phyloP scores from a whole-genome alignment of 2,888 invertebrate genomes.

The Ornithoptera priamus region DNA sequence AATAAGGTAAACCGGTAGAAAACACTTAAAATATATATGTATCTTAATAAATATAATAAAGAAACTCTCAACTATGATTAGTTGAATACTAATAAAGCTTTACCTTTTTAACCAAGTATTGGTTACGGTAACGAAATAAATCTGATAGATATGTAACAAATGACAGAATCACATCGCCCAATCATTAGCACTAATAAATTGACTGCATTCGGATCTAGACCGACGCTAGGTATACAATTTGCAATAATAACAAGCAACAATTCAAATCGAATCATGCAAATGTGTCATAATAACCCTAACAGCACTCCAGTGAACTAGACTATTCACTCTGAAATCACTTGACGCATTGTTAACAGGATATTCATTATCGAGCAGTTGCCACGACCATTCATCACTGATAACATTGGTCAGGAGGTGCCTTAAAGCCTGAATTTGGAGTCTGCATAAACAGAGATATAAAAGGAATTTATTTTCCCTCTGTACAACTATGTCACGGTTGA shows the following conservation, averaged over 20 bases:
- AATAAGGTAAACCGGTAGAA: too few relatives aligned
- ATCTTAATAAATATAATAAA: too few relatives aligned
- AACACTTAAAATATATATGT: too few relatives aligned
- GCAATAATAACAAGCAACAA: slow-evolving; percentile 1
- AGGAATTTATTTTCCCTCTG: too few relatives aligned
- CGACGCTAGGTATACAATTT: not conserved
- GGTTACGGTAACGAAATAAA: too few relatives aligned
- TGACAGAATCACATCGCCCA: too few relatives aligned
- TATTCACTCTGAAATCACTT: not conserved
- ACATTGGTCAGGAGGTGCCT: not conserved
- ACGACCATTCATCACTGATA: slow-evolving; percentile 8
- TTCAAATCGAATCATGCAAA: slow-evolving; percentile 19
- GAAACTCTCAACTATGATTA: too few relatives aligned
- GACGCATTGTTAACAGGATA: slow-evolving; percentile 8
- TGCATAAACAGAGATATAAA: too few relatives aligned
- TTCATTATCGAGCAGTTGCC: not conserved
- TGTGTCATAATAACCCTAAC: slow-evolving; percentile 12
- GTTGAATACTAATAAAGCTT: too few relatives aligned
- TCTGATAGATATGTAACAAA: too few relatives aligned
- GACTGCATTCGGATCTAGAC: not conserved
- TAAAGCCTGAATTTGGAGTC: not conserved
- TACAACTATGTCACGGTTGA: too few relatives aligned
- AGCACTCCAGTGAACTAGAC: not conserved
- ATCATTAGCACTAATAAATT: slow-evolving; percentile 7
- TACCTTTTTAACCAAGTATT: too few relatives aligned